A percentile compares a stretch with the other conserved stretches of the same genome.
phyloP scores from a whole-genome alignment of 2,888 invertebrate genomes.

The Drosophila emarginata region DNA sequence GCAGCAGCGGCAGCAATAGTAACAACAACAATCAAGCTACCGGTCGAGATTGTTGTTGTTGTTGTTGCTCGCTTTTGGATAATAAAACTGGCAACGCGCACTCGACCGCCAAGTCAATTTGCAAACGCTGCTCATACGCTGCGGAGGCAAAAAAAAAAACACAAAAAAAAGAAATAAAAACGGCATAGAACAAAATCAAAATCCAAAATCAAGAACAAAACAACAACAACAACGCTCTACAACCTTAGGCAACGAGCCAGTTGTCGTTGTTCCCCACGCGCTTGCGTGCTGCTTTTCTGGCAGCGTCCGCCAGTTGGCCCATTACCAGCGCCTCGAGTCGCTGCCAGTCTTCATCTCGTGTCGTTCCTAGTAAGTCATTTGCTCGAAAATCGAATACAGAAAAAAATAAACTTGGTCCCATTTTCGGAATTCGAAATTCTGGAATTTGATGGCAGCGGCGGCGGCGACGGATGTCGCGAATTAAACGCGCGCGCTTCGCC shows the following conservation, averaged over 20 bases:
- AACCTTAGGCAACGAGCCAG: neutral
- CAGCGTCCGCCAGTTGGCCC: conserved; percentile 34
- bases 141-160: conserved; percentile 56
- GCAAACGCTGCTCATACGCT: conserved; percentile 74
- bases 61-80: conserved; percentile 72
- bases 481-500: conserved; percentile 14
- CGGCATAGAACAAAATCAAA: conserved; percentile 22
- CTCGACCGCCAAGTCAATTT: conserved; percentile 78
- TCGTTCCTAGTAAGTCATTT: conserved; percentile 66
- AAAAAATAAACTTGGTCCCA: too few relatives aligned
- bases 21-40: conserved; percentile 29
- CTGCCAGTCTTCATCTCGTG: conserved; percentile 60
- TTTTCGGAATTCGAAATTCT: neutral
- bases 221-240: neutral
- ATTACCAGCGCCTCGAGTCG: conserved; percentile 9
- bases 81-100: conserved; percentile 77
- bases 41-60: conserved; percentile 52
- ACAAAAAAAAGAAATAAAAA: conserved; percentile 31
- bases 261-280: conserved; percentile 17
- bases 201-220: conserved; percentile 20
- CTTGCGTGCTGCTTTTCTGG: conserved; percentile 15
- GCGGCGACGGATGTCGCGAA: conserved; percentile 24
- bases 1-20: neutral
- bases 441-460: neutral
- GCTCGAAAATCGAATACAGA: conserved; percentile 5